Evolutionary conservation across 2,797 vertebrate genomes (phyloP).

Genomic region (Chiroxiphia lanceolata): DNA sequence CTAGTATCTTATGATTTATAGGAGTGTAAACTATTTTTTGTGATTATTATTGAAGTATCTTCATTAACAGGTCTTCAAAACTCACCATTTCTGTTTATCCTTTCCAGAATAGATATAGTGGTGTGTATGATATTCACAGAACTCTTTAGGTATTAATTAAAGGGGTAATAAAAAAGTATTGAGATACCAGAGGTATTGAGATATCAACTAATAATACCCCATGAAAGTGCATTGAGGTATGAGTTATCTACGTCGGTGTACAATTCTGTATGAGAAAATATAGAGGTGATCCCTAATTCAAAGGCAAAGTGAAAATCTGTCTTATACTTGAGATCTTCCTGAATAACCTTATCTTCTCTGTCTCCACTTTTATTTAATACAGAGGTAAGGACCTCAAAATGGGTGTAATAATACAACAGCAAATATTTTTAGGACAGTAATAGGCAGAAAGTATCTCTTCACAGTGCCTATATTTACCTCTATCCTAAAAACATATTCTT

Average conservation of each 20-base stretch:
- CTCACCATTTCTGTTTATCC: not conserved
- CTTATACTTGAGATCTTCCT: not conserved
- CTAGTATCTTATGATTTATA: not conserved
- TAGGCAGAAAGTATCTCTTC: not conserved
- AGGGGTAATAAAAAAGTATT: not conserved
- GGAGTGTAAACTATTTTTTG: not conserved
- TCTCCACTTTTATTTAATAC: not conserved
- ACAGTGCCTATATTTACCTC: not conserved
- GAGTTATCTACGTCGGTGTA: not conserved
- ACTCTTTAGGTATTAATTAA: not conserved
- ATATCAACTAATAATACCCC: not conserved
- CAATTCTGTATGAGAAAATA: not conserved
- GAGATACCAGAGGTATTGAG: not conserved
- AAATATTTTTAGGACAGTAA: not conserved
- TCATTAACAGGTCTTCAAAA: not conserved
- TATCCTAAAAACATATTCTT: not conserved
- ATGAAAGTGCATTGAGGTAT: not conserved
- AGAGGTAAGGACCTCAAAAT: not conserved
- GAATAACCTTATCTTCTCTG: not conserved
- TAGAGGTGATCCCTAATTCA: not conserved
- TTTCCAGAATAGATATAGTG: not conserved
- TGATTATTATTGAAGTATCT: not conserved
- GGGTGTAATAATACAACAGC: not conserved
- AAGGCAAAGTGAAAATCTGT: not conserved
- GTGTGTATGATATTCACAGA: fast-evolving